These are phyloP conservation scores for Urophycis tenuis DNA, from an alignment of 2,797 vertebrate species.

Conservation along the genomic window DNA sequence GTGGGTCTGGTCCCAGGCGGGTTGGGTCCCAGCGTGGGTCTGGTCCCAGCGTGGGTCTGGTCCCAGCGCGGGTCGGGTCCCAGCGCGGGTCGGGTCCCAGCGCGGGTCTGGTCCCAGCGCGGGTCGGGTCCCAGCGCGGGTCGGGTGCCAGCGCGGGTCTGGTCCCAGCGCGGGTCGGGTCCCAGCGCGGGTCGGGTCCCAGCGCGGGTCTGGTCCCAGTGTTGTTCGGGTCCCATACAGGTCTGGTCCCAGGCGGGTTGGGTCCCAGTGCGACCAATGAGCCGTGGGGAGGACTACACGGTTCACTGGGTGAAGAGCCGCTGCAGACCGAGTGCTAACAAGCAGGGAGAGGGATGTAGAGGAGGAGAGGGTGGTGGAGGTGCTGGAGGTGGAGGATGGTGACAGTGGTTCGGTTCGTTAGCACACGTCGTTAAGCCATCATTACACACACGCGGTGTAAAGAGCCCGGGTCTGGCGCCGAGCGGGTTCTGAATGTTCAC, in stretches of 20 bases:
- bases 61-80: constrained; percentile 14
- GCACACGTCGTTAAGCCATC: not conserved
- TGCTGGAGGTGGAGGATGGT: not conserved
- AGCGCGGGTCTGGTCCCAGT: constrained; percentile 7
- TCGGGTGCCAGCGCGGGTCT: constrained; percentile 6
- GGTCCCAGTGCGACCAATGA: constrained; percentile 4
- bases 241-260: not conserved
- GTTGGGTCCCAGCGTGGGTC: constrained; percentile 7
- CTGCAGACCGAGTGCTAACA: not conserved
- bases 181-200: constrained; percentile 11
- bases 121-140: constrained; percentile 8
- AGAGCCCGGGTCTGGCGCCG: not conserved
- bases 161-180: constrained; percentile 10
- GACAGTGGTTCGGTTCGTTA: not conserved
- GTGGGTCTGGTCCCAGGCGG: too few relatives aligned
- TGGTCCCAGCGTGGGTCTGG: constrained; percentile 4
- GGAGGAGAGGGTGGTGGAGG: not conserved
- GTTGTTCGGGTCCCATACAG: too few relatives aligned
- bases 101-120: constrained; percentile 10
- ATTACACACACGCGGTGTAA: not conserved
- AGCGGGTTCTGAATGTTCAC: not conserved
- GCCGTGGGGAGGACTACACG: not conserved
- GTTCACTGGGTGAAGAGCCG: not conserved
- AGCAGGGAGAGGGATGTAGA: constrained; percentile 2
- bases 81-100: constrained; percentile 8